Percentiles rank a stretch among this genome's conserved stretches.
phyloP scores from a whole-genome alignment of 1,140 invertebrate genomes.

The Dreissena polymorpha region DNA sequence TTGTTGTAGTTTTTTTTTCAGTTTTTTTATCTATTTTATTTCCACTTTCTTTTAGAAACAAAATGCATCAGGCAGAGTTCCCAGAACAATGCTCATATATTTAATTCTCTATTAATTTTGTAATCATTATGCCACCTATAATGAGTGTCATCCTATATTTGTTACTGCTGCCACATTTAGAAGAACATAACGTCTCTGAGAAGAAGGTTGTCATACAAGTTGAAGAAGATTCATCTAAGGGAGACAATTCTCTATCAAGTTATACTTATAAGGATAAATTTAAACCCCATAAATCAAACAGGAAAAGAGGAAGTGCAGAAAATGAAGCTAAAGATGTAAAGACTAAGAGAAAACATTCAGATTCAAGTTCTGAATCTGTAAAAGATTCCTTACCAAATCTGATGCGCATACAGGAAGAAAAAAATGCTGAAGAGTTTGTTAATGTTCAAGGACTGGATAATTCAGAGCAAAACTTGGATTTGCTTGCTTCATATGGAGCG shows the following conservation, averaged over 20 bases:
- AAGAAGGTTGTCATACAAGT: slow-evolving; percentile 48
- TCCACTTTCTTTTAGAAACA: too few species aligned
- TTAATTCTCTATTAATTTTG: too few species aligned
- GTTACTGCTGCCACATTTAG: not conserved
- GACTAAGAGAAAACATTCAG: not conserved
- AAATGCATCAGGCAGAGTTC: too few species aligned
- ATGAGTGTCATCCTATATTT: too few species aligned
- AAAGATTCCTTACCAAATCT: not conserved
- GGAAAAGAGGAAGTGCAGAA: slow-evolving; percentile 1
- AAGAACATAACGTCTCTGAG: slow-evolving; percentile 26
- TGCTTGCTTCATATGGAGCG: not conserved
- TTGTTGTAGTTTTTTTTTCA: too few species aligned
- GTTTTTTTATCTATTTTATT: too few species aligned
- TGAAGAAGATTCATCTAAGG: slow-evolving; percentile 43
- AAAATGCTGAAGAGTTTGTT: slow-evolving; percentile 16
- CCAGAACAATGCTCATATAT: too few species aligned
- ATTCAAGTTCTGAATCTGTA: not conserved
- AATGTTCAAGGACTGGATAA: not conserved
- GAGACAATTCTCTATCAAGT: slow-evolving; percentile 31
- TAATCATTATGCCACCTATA: too few species aligned
- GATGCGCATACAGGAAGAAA: not conserved
- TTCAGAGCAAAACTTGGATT: not conserved
- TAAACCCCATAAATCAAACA: slow-evolving; percentile 39
- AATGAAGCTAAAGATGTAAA: not conserved
- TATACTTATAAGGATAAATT: slow-evolving; percentile 34